These are phyloP conservation scores for Temnothorax curvispinosus DNA, from an alignment of 1,140 invertebrate species.

Conservation along the genomic window DNA sequence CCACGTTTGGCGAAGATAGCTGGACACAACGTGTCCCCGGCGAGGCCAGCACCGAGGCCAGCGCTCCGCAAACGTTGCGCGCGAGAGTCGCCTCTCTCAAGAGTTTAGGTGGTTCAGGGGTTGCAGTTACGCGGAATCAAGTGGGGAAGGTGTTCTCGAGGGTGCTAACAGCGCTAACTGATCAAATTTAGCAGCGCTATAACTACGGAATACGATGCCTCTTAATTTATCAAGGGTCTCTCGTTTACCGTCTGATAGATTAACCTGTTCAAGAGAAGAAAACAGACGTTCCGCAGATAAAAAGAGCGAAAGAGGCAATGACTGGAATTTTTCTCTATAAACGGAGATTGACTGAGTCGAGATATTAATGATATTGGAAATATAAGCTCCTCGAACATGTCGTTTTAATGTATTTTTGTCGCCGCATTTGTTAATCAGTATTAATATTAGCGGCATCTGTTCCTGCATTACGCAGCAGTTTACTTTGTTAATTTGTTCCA, in stretches of 20 bases:
- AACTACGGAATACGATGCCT: background rate
- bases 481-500: background rate
- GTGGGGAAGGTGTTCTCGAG: background rate
- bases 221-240: background rate
- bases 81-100: constrained; percentile 24
- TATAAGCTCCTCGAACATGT: background rate
- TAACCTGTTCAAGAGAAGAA: background rate
- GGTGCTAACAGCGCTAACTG: background rate
- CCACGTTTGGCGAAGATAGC: constrained; percentile 5
- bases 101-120: background rate
- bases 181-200: constrained; percentile 2
- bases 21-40: background rate
- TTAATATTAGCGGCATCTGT: background rate
- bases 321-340: background rate
- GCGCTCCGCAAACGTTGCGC: background rate
- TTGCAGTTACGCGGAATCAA: background rate
- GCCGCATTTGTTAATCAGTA: background rate
- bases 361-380: background rate
- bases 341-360: background rate
- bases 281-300: background rate
- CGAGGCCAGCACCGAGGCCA: background rate
- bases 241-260: background rate
- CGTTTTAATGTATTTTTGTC: background rate
- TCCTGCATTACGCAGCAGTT: background rate
- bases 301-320: background rate